Conservation (phyloP, 30 jellyfish, hydroid and myxozoan genomes). For the Pelagia noctiluca region DNA sequence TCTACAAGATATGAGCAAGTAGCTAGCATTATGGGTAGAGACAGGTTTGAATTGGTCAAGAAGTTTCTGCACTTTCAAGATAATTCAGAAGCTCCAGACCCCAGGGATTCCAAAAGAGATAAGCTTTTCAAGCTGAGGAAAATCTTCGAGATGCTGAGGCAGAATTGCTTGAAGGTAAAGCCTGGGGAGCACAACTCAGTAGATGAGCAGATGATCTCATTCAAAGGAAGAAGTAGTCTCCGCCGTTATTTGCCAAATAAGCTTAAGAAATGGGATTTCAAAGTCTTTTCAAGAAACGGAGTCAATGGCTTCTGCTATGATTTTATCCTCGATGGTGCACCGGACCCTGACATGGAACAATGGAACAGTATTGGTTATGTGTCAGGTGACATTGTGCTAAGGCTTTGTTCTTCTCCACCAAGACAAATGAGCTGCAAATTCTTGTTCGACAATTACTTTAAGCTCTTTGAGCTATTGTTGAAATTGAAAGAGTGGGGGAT, state of each 20-base stretch:
- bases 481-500: conserved; percentile 49
- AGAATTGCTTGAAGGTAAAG: conserved; percentile 25
- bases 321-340: conserved; percentile 53
- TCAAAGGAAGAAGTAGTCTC: conserved; percentile 56
- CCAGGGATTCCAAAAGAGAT: conserved; percentile 27
- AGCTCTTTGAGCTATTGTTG: not conserved
- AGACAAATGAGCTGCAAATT: conserved; percentile 6
- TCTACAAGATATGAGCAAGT: conserved; percentile 31
- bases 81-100: conserved; percentile 20
- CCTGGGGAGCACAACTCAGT: conserved; percentile 26
- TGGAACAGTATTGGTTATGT: conserved; percentile 21
- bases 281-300: conserved; percentile 27
- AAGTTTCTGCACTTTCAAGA: conserved; percentile 56
- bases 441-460: conserved; percentile 41
- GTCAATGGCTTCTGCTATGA: conserved; percentile 55
- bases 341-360: conserved; percentile 4
- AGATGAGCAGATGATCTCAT: conserved; percentile 61
- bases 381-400: conserved; percentile 35
- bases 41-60: conserved; percentile 33
- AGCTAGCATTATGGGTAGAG: conserved; percentile 28
- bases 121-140: conserved; percentile 22
- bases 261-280: conserved; percentile 31
- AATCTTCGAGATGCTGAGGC: conserved; percentile 51
- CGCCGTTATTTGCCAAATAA: conserved; percentile 50
- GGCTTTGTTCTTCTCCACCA: conserved; percentile 37